Conservation (phyloP, 1,140 invertebrate species). For the Oncopeltus fasciatus region DNA sequence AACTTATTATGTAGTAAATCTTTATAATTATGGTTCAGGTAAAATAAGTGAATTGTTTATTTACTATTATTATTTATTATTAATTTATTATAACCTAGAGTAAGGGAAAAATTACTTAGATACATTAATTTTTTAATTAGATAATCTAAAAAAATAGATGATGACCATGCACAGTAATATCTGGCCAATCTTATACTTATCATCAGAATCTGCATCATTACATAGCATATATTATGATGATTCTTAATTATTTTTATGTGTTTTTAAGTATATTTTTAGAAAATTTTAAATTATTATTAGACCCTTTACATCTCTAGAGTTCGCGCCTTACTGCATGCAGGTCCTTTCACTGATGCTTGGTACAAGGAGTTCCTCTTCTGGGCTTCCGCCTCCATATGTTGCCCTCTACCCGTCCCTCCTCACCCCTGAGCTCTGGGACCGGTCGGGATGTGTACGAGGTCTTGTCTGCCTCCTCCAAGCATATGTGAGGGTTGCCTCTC, state of each 20-base stretch:
- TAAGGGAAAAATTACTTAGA: too few relatives aligned
- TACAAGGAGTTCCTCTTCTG: constrained; percentile 32
- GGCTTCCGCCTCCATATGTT: constrained; percentile 76
- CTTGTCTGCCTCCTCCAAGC: constrained; percentile 41
- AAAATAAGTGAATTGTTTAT: too few relatives aligned
- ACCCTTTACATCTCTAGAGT: constrained; percentile 48
- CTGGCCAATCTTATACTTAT: background rate
- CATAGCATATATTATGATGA: background rate
- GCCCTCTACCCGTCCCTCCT: constrained; percentile 77
- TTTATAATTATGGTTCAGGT: too few relatives aligned
- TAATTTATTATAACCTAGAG: too few relatives aligned
- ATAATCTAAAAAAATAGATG: too few relatives aligned
- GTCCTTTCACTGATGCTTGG: constrained; percentile 78
- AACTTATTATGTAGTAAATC: too few relatives aligned
- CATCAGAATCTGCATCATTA: background rate
- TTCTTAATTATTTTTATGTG: background rate
- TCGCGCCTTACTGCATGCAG: constrained; percentile 96
- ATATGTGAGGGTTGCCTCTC: background rate
- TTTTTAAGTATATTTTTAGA: background rate
- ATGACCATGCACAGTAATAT: too few relatives aligned
- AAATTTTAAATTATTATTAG: background rate
- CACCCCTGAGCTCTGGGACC: constrained; percentile 65
- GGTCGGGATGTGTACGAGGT: background rate
- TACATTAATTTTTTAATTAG: too few relatives aligned
- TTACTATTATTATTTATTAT: too few relatives aligned